Percentiles rank a stretch among this genome's conserved stretches.
phyloP scores from a whole-genome alignment of 1,140 invertebrate genomes.

The Hetaerina americana region DNA sequence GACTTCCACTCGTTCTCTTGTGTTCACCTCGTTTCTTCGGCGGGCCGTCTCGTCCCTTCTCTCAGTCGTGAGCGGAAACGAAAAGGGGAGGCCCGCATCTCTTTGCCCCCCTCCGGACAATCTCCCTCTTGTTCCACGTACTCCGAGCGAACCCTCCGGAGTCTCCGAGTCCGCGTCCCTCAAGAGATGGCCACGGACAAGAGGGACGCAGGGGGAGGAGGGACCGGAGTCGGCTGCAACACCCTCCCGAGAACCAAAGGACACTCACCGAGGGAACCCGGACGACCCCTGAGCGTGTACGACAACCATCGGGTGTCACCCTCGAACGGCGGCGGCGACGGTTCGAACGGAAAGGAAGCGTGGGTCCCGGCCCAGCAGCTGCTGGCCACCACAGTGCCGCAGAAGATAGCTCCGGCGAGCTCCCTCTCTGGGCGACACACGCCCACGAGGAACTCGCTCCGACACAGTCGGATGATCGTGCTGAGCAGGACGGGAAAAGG shows the following conservation, averaged over 20 bases:
- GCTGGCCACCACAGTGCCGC: not conserved
- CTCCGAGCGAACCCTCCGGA: too few relatives aligned
- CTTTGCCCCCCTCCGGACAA: too few relatives aligned
- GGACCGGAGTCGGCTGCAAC: not conserved
- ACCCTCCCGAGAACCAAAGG: not conserved
- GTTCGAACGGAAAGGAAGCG: conserved; percentile 8
- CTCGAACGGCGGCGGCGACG: too few relatives aligned
- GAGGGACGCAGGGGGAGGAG: not conserved
- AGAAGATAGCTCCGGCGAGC: conserved; percentile 15
- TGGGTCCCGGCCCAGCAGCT: not conserved
- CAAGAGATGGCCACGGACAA: not conserved
- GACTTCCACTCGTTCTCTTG: too few relatives aligned
- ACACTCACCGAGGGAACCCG: not conserved
- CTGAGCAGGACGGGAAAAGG: conserved; percentile 40
- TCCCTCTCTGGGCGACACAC: conserved; percentile 30
- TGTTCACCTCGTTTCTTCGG: too few relatives aligned
- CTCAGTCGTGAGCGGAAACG: too few relatives aligned
- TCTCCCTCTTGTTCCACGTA: too few relatives aligned
- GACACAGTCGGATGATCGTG: conserved; percentile 57
- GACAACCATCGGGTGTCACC: not conserved
- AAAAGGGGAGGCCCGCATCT: too few relatives aligned
- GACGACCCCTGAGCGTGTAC: not conserved
- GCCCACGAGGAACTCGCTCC: conserved; percentile 52
- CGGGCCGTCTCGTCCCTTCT: too few relatives aligned
- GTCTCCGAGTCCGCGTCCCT: too few relatives aligned